phyloP scores from a whole-genome alignment of 2,797 vertebrate species.

The Glossophaga mutica region DNA sequence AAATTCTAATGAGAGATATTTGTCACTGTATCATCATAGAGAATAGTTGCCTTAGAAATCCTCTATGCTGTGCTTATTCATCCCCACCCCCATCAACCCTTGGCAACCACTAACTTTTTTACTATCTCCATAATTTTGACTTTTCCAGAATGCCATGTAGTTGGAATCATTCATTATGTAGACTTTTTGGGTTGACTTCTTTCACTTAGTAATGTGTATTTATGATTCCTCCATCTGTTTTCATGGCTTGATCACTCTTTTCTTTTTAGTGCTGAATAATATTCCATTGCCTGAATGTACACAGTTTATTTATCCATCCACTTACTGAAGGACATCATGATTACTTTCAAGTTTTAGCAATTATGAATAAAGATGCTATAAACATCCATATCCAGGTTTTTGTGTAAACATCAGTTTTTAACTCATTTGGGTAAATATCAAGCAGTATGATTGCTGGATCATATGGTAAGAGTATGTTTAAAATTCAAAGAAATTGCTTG shows the following conservation, averaged over 20 bases:
- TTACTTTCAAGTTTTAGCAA: not conserved
- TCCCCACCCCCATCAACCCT: not conserved
- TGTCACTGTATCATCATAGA: not conserved
- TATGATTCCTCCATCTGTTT: not conserved
- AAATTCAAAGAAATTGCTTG: not conserved
- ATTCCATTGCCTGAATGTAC: not conserved
- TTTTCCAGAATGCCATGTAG: not conserved
- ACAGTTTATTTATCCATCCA: not conserved
- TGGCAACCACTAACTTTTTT: not conserved
- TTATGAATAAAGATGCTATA: not conserved
- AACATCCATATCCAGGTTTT: not conserved
- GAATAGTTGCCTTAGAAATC: not conserved
- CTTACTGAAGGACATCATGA: not conserved
- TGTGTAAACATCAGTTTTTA: not conserved
- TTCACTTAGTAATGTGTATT: not conserved
- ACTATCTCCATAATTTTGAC: not conserved
- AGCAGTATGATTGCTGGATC: not conserved
- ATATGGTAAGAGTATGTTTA: not conserved
- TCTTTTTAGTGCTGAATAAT: not conserved
- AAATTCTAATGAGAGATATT: not conserved
- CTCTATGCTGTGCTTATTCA: not conserved
- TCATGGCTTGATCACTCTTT: not conserved
- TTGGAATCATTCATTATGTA: not conserved
- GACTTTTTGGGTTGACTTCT: not conserved
- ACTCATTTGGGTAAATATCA: not conserved